Base-by-base conservation (phyloP, 2,113 vertebrate genomes). In the Carassius auratus region DNA sequence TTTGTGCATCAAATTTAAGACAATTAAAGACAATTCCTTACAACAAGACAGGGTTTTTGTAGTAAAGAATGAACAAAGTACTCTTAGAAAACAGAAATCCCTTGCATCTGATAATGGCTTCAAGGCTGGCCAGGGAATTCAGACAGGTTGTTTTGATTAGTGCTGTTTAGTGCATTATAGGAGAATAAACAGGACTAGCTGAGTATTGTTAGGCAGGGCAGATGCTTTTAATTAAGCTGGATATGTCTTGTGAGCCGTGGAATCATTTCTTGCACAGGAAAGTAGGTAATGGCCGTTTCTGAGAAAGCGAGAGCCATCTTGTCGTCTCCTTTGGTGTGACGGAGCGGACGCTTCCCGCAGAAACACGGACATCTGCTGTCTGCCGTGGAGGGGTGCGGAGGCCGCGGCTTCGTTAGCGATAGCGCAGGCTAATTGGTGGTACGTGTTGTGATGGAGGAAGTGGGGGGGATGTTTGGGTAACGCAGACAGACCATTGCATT, bases 291-390 rank as follows among this genome's bases (percentile, higher is more conserved):
- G 74, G 26, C n/a, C 50, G 9, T 81, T 84, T 90, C n/a, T 81
- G 55, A 78, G 77, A 87, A 88, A 85, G 83, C 57, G 2, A 17
- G 75, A 71, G 86, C 84, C 69, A 73, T 87, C 83, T 85, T 87
- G 83, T 30, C 5, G 17, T 76, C 87, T 84, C 57, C 6, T 0
- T 59, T 8, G 57, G 19, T 83, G 36, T 87, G 86, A 68, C 61
- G 76, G 69, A 74, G 45, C 33, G 68, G 81, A 21, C 33, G 10
- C 76, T 94, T 94, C 94, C 92, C 93, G 89, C 88, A 92, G 94
- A 95, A 95, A 91, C 90, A 3, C 12, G 76, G 89, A 95, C 94
- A 95, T 95, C 93, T 95, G 94, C 90, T 93, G 93, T 94, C 93
- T 94, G 92, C 87, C 30, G 89, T 86, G 77, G 87, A 90, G 61